Evolutionary conservation across 2,797 vertebrate genomes (phyloP).

Genomic region (Enteromius anoplus): DNA sequence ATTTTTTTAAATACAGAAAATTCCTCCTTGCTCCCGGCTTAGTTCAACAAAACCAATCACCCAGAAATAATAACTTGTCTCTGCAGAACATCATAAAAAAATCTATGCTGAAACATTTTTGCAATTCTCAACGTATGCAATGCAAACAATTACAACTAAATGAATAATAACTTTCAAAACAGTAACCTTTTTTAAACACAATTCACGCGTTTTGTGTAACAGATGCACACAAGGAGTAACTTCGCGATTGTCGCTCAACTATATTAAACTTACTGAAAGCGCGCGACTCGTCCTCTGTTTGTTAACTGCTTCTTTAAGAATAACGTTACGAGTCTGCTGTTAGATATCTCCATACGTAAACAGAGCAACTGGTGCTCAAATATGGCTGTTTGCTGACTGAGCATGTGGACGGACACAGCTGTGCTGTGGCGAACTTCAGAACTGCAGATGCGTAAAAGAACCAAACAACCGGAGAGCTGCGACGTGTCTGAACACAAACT

Average conservation of each 20-base stretch:
- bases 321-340: neutral
- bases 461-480: neutral
- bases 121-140: neutral
- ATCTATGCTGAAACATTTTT: neutral
- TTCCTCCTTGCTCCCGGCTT: neutral
- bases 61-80: neutral
- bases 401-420: constrained; percentile 30
- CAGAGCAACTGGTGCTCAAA: neutral
- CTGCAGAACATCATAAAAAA: neutral
- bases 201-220: neutral
- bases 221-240: neutral
- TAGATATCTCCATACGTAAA: neutral
- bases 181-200: neutral
- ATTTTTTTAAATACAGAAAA: neutral
- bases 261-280: constrained; percentile 6
- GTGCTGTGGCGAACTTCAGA: constrained; percentile 10
- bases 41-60: neutral
- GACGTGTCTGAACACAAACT: neutral
- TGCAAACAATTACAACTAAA: neutral
- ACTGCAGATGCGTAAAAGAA: neutral
- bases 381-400: constrained; percentile 25
- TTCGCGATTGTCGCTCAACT: neutral
- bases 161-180: neutral
- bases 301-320: neutral
- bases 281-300: neutral